A percentile compares a stretch with the other conserved stretches of the same genome.
These are phyloP conservation scores for Gavia stellata DNA, from an alignment of 2,113 vertebrate species.

Conservation along the genomic window DNA sequence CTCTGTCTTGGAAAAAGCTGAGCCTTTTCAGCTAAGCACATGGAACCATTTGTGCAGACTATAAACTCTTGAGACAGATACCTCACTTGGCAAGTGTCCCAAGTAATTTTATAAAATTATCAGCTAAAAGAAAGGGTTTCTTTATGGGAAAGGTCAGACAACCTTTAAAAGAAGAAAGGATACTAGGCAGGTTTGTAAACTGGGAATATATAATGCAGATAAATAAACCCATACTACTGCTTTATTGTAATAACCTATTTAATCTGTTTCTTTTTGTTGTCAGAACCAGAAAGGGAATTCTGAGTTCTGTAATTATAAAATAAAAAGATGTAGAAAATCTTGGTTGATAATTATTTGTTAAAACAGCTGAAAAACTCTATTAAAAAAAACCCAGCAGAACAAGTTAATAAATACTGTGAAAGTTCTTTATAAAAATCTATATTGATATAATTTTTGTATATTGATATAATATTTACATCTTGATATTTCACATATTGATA, in stretches of 20 bases:
- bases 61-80: slow-evolving; percentile 1
- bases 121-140: neutral
- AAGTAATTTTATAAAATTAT: slow-evolving; percentile 14
- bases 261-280: neutral
- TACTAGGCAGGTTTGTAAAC: neutral
- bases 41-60: neutral
- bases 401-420: neutral
- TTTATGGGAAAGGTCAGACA: neutral
- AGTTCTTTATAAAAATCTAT: neutral
- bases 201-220: neutral
- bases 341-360: neutral
- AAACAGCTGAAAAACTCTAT: neutral
- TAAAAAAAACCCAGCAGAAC: neutral
- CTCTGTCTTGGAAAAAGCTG: neutral
- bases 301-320: neutral
- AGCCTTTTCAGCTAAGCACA: neutral
- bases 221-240: neutral
- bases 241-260: neutral
- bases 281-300: neutral
- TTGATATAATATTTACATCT: neutral
- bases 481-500: neutral
- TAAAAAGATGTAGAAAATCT: neutral
- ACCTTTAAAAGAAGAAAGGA: neutral
- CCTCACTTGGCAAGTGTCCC: neutral
- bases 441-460: no score